Conservation (phyloP, 1,140 invertebrate genomes). For the Solenopsis invicta region DNA sequence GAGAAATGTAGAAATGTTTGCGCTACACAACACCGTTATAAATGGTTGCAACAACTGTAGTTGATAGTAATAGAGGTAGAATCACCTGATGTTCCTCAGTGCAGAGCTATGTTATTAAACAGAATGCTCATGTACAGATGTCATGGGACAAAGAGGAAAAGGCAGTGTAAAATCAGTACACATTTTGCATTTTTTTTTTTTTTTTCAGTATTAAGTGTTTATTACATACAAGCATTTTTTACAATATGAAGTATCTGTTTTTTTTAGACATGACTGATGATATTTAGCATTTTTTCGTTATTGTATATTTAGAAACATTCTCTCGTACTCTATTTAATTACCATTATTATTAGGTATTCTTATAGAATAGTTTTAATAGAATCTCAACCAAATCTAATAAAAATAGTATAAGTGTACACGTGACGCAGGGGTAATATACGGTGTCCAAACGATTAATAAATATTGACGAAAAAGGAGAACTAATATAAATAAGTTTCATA, state of each 20-base stretch:
- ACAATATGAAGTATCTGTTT: slow-evolving; percentile 81
- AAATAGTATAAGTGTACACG: slow-evolving; percentile 64
- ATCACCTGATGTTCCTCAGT: slow-evolving; percentile 16
- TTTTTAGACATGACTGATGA: slow-evolving; percentile 81
- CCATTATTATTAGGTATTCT: slow-evolving; percentile 72
- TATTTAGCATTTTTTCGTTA: slow-evolving; percentile 78
- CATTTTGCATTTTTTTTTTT: slow-evolving; percentile 37
- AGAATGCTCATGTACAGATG: not conserved
- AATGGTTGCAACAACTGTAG: slow-evolving; percentile 38
- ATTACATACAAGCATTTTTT: slow-evolving; percentile 84
- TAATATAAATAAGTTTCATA: slow-evolving; percentile 75
- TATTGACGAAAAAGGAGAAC: slow-evolving; percentile 56
- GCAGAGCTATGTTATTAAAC: not conserved
- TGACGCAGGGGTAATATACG: slow-evolving; percentile 50
- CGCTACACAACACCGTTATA: slow-evolving; percentile 7
- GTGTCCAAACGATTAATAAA: slow-evolving; percentile 60
- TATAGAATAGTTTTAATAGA: slow-evolving; percentile 75
- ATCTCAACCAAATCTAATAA: slow-evolving; percentile 71
- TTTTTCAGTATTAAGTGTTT: slow-evolving; percentile 80
- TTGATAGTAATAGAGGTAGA: slow-evolving; percentile 28
- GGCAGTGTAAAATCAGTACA: not conserved
- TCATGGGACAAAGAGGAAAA: not conserved
- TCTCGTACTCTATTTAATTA: slow-evolving; percentile 74
- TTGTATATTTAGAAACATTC: slow-evolving; percentile 77
- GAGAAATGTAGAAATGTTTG: slow-evolving; percentile 33